Conservation (phyloP, 2,888 invertebrate genomes). For the Cephus sareptanus region DNA sequence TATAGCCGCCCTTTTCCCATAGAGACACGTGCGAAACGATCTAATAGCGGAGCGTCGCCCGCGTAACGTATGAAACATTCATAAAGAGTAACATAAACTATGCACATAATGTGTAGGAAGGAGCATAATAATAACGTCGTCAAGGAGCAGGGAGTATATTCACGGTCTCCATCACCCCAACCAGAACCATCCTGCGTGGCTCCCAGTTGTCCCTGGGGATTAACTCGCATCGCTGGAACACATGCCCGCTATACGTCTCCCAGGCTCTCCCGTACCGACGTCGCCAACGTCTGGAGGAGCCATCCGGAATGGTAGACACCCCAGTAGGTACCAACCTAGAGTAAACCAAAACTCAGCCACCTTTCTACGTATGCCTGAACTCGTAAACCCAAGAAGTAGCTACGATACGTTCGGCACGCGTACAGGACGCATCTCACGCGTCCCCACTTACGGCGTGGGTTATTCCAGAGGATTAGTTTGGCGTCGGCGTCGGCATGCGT, state of each 20-base stretch:
- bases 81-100: constrained; percentile 50
- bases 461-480: background rate
- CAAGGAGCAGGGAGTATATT: constrained; percentile 43
- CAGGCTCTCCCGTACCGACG: constrained; percentile 35
- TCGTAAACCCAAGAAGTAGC: background rate
- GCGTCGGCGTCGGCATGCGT: background rate
- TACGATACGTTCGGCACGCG: background rate
- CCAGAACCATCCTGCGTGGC: constrained; percentile 25
- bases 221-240: constrained; percentile 47
- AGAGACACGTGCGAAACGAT: constrained; percentile 15
- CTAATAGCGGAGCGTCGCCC: constrained; percentile 19
- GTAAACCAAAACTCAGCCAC: background rate
- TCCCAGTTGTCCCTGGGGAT: constrained; percentile 52
- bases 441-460: background rate
- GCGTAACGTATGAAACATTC: constrained; percentile 20
- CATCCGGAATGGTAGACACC: constrained; percentile 21
- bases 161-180: constrained; percentile 25
- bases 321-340: background rate
- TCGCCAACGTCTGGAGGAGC: constrained; percentile 42
- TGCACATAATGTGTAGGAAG: constrained; percentile 44
- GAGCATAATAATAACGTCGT: constrained; percentile 51
- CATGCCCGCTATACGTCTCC: constrained; percentile 47
- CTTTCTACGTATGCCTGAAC: background rate
- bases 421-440: background rate
- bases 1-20: background rate